These are phyloP conservation scores for Trissonchulus sp. DNA, from an alignment of 2,888 invertebrate genomes.

Conservation along the genomic window DNA sequence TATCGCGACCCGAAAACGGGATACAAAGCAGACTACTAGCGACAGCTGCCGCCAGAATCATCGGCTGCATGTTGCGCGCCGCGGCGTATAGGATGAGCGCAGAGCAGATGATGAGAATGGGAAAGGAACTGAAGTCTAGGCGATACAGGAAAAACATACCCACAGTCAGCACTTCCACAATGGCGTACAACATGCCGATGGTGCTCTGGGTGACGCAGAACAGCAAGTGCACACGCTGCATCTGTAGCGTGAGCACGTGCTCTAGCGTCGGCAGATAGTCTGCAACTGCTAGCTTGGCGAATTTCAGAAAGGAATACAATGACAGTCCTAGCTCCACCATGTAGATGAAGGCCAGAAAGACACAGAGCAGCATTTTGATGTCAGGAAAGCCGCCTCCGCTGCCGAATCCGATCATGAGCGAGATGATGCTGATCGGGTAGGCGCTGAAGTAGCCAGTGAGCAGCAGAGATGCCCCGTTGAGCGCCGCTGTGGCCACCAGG, in stretches of 20 bases:
- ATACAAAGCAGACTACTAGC: not conserved
- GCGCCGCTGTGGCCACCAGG: constrained; percentile 17
- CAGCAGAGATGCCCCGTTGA: constrained; percentile 22
- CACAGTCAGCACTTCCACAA: constrained; percentile 25
- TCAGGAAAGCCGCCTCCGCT: not conserved
- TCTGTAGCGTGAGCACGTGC: not conserved
- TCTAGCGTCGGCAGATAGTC: not conserved
- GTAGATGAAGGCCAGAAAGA: not conserved
- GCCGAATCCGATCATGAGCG: not conserved
- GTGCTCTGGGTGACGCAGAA: not conserved
- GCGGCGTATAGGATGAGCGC: constrained; percentile 11
- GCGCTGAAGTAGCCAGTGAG: constrained; percentile 10
- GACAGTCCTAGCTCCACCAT: not conserved
- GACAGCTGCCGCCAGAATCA: constrained; percentile 17
- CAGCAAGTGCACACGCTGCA: not conserved
- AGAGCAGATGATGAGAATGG: constrained; percentile 14
- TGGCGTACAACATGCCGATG: constrained; percentile 12
- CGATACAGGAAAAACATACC: constrained; percentile 25
- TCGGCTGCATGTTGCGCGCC: not conserved
- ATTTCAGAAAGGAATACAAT: not conserved
- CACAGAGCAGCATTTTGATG: not conserved
- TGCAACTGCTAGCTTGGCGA: not conserved
- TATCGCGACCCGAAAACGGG: constrained; percentile 10
- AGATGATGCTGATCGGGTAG: constrained; percentile 16
- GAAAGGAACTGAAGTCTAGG: constrained; percentile 28